Conservation (phyloP, 2,113 vertebrate species). For the Cyphomyrus plagiostoma region DNA sequence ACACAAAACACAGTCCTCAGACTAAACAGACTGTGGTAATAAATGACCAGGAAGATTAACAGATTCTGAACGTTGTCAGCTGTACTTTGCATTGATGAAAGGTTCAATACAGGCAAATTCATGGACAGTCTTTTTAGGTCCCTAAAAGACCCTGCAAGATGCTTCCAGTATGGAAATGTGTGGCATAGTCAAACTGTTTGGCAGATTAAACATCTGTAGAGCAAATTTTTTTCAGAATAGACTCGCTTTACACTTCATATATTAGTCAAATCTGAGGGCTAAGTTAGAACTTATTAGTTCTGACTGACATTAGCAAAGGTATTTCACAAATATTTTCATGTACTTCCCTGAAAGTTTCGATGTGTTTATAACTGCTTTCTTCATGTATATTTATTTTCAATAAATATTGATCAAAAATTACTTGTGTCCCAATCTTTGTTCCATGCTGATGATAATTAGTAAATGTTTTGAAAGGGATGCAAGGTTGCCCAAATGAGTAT, state of each 20-base stretch:
- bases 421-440: slow-evolving; percentile 9
- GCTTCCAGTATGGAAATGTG: not conserved
- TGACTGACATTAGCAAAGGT: not conserved
- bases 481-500: not conserved
- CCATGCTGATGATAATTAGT: not conserved
- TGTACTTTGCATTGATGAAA: not conserved
- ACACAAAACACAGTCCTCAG: slow-evolving; percentile 1
- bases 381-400: not conserved
- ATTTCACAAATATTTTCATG: not conserved
- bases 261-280: not conserved
- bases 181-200: not conserved
- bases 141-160: not conserved
- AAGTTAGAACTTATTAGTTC: not conserved
- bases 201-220: not conserved
- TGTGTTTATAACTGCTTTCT: not conserved
- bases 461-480: not conserved
- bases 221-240: not conserved
- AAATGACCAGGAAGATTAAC: not conserved
- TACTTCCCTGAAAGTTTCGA: not conserved
- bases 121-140: not conserved
- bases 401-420: slow-evolving; percentile 12
- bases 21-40: slow-evolving; percentile 7
- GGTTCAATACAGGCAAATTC: slow-evolving; percentile 11
- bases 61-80: not conserved
- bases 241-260: not conserved